Evolutionary conservation across 2,888 invertebrate species (phyloP), one percentile per base, ranked within the genome.

Genomic region (Allacma fusca): DNA sequence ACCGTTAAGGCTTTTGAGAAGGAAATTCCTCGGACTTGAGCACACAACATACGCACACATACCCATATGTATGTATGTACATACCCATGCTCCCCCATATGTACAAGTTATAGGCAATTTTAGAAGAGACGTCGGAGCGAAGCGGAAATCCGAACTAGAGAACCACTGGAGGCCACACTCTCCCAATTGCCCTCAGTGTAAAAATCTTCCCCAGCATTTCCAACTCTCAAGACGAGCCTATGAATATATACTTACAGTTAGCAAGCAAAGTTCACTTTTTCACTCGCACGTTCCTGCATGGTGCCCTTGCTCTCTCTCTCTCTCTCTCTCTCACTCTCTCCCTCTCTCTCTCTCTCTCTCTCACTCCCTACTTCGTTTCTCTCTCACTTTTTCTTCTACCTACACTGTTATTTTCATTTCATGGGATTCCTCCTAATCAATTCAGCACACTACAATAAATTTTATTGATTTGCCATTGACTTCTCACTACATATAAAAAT

Each of bases 391-490:
- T 26, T 62, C 62, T 62, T 62, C 26, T 62, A 62, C 21, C 65
- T 65, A 74, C 50, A 50, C 74, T 44, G 74, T 74, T 74, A 74
- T 73, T 78, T 78, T 79, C 74, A 80, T 80, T 78, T 79, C 81
- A 81, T 80, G 79, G 78, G 80, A 81, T 81, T 81, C 83, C 77
- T 78, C 78, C 80, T 81, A 81, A 83, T 83, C 81, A 83, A 83
- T 83, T 83, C 83, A 82, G 80, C 82, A 82, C 81, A 80, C 81
- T 80, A 82, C 81, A 81, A 82, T 83, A 83, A 83, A 83, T 82
- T 81, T 81, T 82, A 83, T 83, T 79, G 82, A 83, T 83, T 83
- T 81, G 77, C 83, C 81, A 82, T 83, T 82, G 80, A 81, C 74
- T 74, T 74, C 65, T 74, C 74, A 74, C 65, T 65, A 74, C 74